Evolutionary conservation across 2,888 invertebrate species (phyloP).

Genomic region (Drosophila nr. perissopoda): DNA sequence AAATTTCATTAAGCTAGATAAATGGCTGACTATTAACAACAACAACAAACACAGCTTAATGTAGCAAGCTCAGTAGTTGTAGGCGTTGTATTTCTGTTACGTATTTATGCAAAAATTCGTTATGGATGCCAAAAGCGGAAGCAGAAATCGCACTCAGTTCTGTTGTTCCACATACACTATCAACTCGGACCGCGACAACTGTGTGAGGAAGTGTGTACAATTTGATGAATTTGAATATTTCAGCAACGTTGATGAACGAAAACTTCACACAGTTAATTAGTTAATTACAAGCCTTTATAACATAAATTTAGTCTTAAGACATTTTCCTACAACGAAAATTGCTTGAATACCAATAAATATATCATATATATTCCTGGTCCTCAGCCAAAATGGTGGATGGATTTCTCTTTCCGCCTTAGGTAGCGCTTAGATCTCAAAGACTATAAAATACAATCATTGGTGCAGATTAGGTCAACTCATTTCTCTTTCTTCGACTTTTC

Average conservation of each 20-base stretch:
- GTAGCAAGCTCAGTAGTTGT: conserved; percentile 11
- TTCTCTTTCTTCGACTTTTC: background rate
- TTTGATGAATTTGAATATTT: background rate
- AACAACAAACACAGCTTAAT: conserved; percentile 42
- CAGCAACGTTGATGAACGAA: background rate
- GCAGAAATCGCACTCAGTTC: conserved; percentile 57
- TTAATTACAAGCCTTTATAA: background rate
- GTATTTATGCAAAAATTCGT: conserved; percentile 81
- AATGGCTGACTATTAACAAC: conserved; percentile 82
- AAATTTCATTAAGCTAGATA: conserved; percentile 84
- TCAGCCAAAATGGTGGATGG: background rate
- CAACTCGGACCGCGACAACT: background rate
- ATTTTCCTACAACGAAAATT: background rate
- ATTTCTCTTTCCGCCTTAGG: background rate
- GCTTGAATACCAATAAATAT: background rate
- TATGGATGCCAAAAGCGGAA: conserved; percentile 59
- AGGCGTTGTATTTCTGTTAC: conserved; percentile 12
- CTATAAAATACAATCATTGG: background rate
- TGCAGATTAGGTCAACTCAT: background rate
- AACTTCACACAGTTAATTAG: background rate
- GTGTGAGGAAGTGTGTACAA: background rate
- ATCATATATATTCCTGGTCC: background rate
- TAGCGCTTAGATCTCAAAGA: background rate
- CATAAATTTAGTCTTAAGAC: background rate
- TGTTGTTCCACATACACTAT: conserved; percentile 19